These are phyloP conservation scores for Ellobius talpinus DNA, from an alignment of 2,113 vertebrate genomes.

Conservation along the genomic window DNA sequence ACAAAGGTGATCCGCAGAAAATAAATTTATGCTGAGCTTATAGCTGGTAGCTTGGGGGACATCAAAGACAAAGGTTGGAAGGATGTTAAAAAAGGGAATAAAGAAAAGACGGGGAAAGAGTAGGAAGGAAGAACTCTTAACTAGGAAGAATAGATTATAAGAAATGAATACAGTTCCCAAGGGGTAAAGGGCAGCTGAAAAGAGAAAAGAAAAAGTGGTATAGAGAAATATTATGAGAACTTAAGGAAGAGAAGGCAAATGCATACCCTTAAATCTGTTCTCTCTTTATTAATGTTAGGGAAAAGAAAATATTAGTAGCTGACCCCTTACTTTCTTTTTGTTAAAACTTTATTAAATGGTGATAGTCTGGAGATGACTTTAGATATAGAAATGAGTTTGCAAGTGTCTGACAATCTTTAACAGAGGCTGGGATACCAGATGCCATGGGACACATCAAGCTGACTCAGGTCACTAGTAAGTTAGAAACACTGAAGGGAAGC, in stretches of 20 bases:
- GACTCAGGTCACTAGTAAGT: background rate
- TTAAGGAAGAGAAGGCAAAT: background rate
- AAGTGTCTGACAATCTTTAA: slow-evolving; percentile 52
- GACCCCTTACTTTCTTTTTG: slow-evolving; percentile 74
- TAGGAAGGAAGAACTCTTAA: background rate
- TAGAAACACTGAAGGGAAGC: background rate
- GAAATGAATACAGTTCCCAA: background rate
- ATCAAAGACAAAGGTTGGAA: background rate
- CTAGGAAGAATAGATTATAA: background rate
- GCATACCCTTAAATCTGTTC: slow-evolving; percentile 8
- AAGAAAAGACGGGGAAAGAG: background rate
- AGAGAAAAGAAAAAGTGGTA: background rate
- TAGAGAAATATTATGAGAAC: too few species aligned
- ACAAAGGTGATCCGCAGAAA: slow-evolving; percentile 55
- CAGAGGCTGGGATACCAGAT: background rate
- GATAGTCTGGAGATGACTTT: slow-evolving; percentile 80
- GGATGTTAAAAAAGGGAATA: background rate
- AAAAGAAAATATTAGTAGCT: slow-evolving; percentile 71
- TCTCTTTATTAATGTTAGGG: slow-evolving; percentile 69
- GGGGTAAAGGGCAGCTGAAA: background rate
- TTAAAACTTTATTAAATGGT: slow-evolving; percentile 76
- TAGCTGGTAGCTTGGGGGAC: slow-evolving; percentile 53
- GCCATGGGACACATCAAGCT: background rate
- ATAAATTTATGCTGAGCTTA: background rate
- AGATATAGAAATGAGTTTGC: slow-evolving; percentile 83